A percentile compares a stretch with the other conserved stretches of the same genome.
These are phyloP conservation scores for Eupithecia centaureata DNA, from an alignment of 2,888 invertebrate species.

Conservation along the genomic window DNA sequence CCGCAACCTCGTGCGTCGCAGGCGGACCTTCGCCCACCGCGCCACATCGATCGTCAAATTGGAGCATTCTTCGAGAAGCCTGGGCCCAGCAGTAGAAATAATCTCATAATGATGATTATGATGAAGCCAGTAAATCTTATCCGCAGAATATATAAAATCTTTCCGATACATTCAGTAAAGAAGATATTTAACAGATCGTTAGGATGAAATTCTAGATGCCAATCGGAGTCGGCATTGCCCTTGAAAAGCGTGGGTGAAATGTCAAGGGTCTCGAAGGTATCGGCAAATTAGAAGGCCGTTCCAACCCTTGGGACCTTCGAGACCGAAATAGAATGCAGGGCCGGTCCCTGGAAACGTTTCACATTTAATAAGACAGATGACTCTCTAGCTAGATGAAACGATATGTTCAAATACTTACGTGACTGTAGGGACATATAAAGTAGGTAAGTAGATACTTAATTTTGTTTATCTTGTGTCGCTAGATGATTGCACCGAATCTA, in stretches of 20 bases:
- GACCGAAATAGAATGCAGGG: constrained; percentile 26
- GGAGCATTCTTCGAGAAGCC: too few relatives aligned
- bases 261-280: constrained; percentile 35
- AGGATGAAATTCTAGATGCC: constrained; percentile 22
- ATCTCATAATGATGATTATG: too few relatives aligned
- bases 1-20: too few relatives aligned
- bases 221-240: constrained; percentile 19
- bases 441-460: background rate
- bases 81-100: too few relatives aligned
- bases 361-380: constrained; percentile 10
- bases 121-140: too few relatives aligned
- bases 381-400: background rate
- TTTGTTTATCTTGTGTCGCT: background rate
- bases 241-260: constrained; percentile 38
- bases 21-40: too few relatives aligned
- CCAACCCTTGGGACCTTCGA: constrained; percentile 17
- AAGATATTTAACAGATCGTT: background rate
- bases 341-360: constrained; percentile 1
- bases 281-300: constrained; percentile 29
- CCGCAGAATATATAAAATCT: too few relatives aligned
- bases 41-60: too few relatives aligned
- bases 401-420: background rate
- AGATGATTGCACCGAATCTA: too few relatives aligned
- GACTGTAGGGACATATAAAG: too few relatives aligned
- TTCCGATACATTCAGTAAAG: too few relatives aligned